These are phyloP conservation scores for Epizoanthus stellaris DNA, from an alignment of 92 coral and sea anemone genomes.

Conservation along the genomic window DNA sequence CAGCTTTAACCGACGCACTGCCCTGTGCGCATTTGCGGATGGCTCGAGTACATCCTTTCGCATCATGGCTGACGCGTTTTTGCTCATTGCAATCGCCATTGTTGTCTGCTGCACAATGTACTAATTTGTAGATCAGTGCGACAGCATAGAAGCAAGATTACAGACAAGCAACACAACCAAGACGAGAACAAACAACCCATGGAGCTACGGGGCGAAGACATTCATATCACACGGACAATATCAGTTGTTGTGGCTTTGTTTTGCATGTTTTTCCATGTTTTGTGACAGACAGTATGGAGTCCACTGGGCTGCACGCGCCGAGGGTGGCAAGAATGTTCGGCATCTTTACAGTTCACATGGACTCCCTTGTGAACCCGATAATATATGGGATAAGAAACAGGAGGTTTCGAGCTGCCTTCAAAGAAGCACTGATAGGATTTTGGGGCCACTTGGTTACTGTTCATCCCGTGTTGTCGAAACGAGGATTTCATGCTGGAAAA, in stretches of 20 bases:
- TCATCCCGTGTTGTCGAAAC: no score
- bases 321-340: slow-evolving; percentile 56
- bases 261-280: slow-evolving; percentile 66
- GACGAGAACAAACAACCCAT: neutral
- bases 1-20: slow-evolving; percentile 56
- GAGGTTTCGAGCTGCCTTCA: slow-evolving; percentile 52
- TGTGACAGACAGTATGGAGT: slow-evolving; percentile 63
- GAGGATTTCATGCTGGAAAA: no score
- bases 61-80: slow-evolving; percentile 39
- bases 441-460: no score
- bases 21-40: slow-evolving; percentile 58
- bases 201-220: slow-evolving; percentile 57
- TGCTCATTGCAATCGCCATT: slow-evolving; percentile 42
- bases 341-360: slow-evolving; percentile 64
- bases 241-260: slow-evolving; percentile 54
- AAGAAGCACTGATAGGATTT: slow-evolving; percentile 14
- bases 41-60: slow-evolving; percentile 45
- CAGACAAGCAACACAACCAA: neutral
- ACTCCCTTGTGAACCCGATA: slow-evolving; percentile 57
- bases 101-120: slow-evolving; percentile 53
- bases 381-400: slow-evolving; percentile 57
- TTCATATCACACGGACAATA: slow-evolving; percentile 53
- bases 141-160: slow-evolving; percentile 35
- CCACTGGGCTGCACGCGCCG: slow-evolving; percentile 41
- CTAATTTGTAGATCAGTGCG: slow-evolving; percentile 45